Evolutionary conservation across 2,113 vertebrate species (phyloP), one percentile per base, ranked within the genome.

Genomic region (Sitta europaea): DNA sequence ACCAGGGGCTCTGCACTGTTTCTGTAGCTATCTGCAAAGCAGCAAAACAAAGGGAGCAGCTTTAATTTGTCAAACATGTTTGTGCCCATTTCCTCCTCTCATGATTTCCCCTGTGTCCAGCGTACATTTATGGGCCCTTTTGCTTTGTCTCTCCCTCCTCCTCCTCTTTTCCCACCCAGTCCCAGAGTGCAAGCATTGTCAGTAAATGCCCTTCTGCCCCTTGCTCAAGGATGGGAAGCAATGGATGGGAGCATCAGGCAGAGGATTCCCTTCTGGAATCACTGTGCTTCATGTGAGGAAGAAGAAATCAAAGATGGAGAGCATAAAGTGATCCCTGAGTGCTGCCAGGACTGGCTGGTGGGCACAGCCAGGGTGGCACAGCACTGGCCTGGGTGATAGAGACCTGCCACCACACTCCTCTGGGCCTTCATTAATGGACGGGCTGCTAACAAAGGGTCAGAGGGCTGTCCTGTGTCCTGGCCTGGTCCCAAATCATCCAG

Each of bases 11-110:
- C 81, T 45, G 65, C 43, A 28, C 84, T 92, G 90, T 93, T 97
- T 92, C 77, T 96, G 88, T 77, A 95, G 88, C 78, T 93, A 75
- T 84, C 97, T 92, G 95, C 95, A 96, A 91, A 96, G 90, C 93
- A 90, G 90, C 93, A 93, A 91, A 96, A 96, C 91, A 94, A 96
- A 95, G 83, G 55, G 65, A 94, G 73, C 71, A 57, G 76, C 87
- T 95, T 97, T 93, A 61, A 95, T 94, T 83, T 96, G 93, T 91
- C 74, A 66, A 90, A 86, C 70, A 85, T 1, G 3, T 89, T 79
- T 10, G 3, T 72, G 63, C 63, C 92, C 70, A 45, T 96, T 55
- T 93, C 78, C 77, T 82, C 53, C 86, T 65, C 71, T 76, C 61
- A 73, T 91, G 71, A 65, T 42, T 67, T 75, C 54, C 86, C 33